Evolutionary conservation across 1,140 invertebrate genomes (phyloP), one percentile per base, ranked within the genome.

Genomic region (Bombus affinis): DNA sequence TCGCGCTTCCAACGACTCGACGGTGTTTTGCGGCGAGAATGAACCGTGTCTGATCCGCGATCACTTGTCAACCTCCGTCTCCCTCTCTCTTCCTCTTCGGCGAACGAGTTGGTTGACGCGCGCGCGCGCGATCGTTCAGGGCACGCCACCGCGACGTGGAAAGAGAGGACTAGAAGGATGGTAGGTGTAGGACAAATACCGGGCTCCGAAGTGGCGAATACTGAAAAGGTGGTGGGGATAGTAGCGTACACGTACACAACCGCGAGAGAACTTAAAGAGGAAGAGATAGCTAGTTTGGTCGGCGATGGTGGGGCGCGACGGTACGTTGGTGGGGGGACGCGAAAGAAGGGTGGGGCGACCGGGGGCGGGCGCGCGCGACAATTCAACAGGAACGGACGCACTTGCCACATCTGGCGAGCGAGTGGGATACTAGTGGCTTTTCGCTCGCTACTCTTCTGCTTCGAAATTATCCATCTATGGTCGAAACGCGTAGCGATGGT

Each of bases 351-450:
- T 90, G 92, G 92, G 93, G 89, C 85, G 89, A 80, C 86, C 89
- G 94, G 92, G 93, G 95, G 94, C 94, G 95, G 94, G 92, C 93
- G 93, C 93, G 93, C 92, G 91, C 90, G 92, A 94, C 93, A 95
- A 94, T 95, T 95, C 93, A 93, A 92, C 93, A 92, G 92, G 90
- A 94, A 94, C 92, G 84, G 79, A 91, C 90, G 92, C 92, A 88
- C 92, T 93, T 87, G 84, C 93, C 89, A 94, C 94, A 95, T 94
- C 94, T 95, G 92, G 92, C 92, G 92, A 94, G 90, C 92, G 92
- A 94, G 85, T 89, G 92, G 79, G 59, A 89, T 83, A 93, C 92
- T 93, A 91, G 25, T 13, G 66, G 39, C 44, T 68, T 70, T 70
- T 37, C 66, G 32, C 39, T 57, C 66, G 57, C 25, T 78, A 59